Percentiles rank a stretch among this genome's conserved stretches.
phyloP scores from a whole-genome alignment of 1,140 invertebrate species.

The Heliconius himera region DNA sequence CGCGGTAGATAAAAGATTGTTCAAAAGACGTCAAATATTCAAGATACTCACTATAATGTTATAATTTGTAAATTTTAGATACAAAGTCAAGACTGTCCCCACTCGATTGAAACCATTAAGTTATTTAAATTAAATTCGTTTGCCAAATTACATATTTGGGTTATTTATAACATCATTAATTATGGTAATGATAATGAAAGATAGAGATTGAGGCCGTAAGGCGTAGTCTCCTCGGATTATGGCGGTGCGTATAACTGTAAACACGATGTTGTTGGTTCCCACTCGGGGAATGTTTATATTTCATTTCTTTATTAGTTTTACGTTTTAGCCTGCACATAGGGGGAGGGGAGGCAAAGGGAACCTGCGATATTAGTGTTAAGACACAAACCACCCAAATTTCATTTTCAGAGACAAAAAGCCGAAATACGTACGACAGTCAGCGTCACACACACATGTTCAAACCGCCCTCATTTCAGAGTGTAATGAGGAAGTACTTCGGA shows the following conservation, averaged over 20 bases:
- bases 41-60: too few relatives aligned
- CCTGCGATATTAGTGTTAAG: too few relatives aligned
- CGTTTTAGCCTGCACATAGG: too few relatives aligned
- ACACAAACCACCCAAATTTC: neutral
- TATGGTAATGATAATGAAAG: neutral
- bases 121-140: neutral
- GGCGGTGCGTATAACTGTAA: too few relatives aligned
- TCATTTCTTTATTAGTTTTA: too few relatives aligned
- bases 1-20: too few relatives aligned
- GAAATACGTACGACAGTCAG: neutral
- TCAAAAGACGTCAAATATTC: too few relatives aligned
- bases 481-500: neutral
- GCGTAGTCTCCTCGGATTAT: too few relatives aligned
- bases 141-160: neutral
- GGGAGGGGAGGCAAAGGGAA: too few relatives aligned
- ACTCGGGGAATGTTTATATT: too few relatives aligned
- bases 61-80: neutral
- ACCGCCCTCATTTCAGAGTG: neutral
- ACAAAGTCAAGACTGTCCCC: neutral
- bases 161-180: neutral
- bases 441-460: neutral
- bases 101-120: neutral
- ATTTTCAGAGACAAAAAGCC: neutral
- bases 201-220: neutral
- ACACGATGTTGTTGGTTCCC: too few relatives aligned